Conservation (phyloP, 2,113 vertebrate species). For the Probosciger aterrimus region DNA sequence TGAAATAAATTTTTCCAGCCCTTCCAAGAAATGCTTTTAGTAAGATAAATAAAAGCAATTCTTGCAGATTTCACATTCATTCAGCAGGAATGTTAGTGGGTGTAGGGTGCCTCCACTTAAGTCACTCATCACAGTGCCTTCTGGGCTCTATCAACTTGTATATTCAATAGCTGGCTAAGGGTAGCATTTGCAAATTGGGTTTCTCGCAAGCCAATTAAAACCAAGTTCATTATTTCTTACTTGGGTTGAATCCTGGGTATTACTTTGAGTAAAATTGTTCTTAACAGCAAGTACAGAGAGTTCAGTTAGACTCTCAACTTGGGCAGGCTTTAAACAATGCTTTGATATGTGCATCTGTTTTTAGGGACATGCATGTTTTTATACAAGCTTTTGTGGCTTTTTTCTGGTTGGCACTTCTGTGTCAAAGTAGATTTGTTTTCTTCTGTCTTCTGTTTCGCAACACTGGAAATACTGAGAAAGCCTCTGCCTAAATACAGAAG, state of each 20-base stretch:
- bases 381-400: constrained; percentile 2
- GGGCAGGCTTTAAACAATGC: neutral
- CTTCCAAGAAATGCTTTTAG: constrained; percentile 56
- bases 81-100: constrained; percentile 59
- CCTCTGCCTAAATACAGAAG: constrained; percentile 10
- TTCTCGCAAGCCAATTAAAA: constrained; percentile 29
- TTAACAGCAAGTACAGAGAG: constrained; percentile 16
- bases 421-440: constrained; percentile 34
- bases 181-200: constrained; percentile 9
- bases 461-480: constrained; percentile 30
- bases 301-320: neutral
- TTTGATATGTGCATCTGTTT: constrained; percentile 47
- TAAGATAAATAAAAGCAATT: constrained; percentile 67
- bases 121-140: constrained; percentile 58
- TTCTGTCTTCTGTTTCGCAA: constrained; percentile 16
- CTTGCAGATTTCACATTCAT: constrained; percentile 58
- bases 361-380: neutral
- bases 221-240: constrained; percentile 13
- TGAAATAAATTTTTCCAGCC: constrained; percentile 60
- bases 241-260: constrained; percentile 7
- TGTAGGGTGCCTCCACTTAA: constrained; percentile 63
- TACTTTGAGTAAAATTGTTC: constrained; percentile 16
- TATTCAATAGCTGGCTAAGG: constrained; percentile 52
- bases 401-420: constrained; percentile 8
- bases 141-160: constrained; percentile 27